phyloP scores from a whole-genome alignment of 2,113 vertebrate genomes.

The Chamaetylas fuelleborni region DNA sequence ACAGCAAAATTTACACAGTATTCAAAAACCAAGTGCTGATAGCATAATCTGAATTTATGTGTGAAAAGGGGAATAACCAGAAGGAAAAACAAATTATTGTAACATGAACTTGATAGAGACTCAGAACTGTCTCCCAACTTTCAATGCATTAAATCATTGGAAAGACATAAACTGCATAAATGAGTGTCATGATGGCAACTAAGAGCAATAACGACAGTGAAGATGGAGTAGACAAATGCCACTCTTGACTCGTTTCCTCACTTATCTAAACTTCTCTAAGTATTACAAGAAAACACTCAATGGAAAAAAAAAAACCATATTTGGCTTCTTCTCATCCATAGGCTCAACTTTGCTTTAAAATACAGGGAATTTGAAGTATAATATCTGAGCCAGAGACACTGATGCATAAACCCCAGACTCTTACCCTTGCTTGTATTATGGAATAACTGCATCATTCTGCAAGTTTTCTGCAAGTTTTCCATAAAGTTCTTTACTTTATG shows the following conservation, averaged over 20 bases:
- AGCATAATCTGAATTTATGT: not conserved
- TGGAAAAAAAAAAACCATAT: not conserved
- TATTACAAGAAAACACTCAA: not conserved
- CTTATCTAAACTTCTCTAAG: not conserved
- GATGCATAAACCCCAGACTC: not conserved
- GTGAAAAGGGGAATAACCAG: not conserved
- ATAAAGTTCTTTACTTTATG: not conserved
- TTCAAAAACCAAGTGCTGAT: not conserved
- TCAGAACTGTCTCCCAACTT: not conserved
- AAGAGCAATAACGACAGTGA: not conserved
- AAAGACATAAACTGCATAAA: not conserved
- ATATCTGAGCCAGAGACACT: not conserved
- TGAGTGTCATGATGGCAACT: not conserved
- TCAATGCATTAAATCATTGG: not conserved
- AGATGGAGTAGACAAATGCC: not conserved
- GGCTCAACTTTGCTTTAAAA: not conserved
- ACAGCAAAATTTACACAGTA: not conserved
- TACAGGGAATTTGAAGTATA: not conserved
- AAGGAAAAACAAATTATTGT: not conserved
- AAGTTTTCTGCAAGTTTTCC: not conserved
- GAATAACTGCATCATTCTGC: not conserved
- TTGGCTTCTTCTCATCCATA: not conserved
- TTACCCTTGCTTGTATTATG: not conserved
- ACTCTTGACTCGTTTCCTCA: not conserved
- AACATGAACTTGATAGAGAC: not conserved